phyloP scores from a whole-genome alignment of 2,888 invertebrate species.

The Mechanitis messenoides region DNA sequence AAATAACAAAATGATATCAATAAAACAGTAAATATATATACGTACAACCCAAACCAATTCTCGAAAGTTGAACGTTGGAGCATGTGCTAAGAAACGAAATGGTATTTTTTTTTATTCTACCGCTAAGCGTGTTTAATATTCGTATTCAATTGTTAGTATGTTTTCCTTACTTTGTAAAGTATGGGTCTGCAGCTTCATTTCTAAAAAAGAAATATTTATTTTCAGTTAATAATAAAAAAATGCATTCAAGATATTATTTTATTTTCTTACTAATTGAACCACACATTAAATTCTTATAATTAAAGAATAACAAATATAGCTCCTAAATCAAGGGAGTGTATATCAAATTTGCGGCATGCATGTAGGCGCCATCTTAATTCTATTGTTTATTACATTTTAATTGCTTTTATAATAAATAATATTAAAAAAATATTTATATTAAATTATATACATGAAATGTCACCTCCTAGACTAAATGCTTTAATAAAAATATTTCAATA shows the following conservation, averaged over 20 bases:
- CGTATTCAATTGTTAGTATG: no score
- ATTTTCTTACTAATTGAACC: constrained; percentile 14
- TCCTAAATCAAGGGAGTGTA: constrained; percentile 17
- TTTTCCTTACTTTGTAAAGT: no score
- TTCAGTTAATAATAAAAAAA: constrained; percentile 7
- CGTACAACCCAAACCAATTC: no score
- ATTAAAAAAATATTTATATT: constrained; percentile 20
- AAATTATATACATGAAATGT: constrained; percentile 12
- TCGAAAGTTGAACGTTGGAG: no score
- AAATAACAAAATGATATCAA: no score
- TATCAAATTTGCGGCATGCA: not conserved
- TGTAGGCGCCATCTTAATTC: not conserved
- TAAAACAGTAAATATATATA: no score
- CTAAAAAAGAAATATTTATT: no score
- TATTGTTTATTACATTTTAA: not conserved
- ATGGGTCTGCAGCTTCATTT: no score
- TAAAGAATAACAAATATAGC: constrained; percentile 18
- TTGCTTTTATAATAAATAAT: no score
- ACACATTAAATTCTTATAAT: constrained; percentile 9
- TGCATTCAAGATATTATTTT: constrained; percentile 11
- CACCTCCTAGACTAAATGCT: constrained; percentile 24
- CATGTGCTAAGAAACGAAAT: no score
- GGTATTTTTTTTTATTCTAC: no score
- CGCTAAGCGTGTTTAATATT: no score
- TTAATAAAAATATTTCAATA: constrained; percentile 7